Evolutionary conservation across 2,113 vertebrate genomes (phyloP), one percentile per base, ranked within the genome.

Genomic region (Gambusia holbrooki): DNA sequence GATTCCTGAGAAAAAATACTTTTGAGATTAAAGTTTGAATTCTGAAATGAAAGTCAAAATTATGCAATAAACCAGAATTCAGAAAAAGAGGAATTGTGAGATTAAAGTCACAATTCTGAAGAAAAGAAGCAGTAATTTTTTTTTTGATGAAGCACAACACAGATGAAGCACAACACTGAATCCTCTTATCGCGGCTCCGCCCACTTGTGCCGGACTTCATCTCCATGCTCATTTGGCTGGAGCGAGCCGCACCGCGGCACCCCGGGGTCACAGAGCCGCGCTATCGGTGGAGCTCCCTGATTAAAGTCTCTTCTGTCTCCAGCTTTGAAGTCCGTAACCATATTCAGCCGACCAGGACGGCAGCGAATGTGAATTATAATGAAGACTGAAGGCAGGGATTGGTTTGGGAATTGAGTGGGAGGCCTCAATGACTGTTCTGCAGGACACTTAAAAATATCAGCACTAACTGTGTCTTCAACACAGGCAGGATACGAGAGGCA

Each of bases 271-370:
- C 63, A 76, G 69, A 71, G 63, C 33, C 30, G 3, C 8, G 4
- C 73, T 51, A 66, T 74, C 69, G 3, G 35, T 68, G 68, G 37
- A 76, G 74, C 68, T 35, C 51, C 66, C 62, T 82, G 74, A 92
- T 90, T 76, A 89, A 84, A 80, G 84, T 75, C 73, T 58, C 67
- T 71, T 79, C 76, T 22, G 73, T 80, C 66, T 84, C 32, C 68
- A 9, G 75, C 85, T 89, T 89, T 89, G 85, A 90, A 89, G 85
- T 84, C 67, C 3, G 54, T 74, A 79, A 82, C 80, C 68, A 82
- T 78, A 88, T 84, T 81, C 84, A 71, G 67, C 58, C 79, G 68
- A 73, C 74, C 76, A 70, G 78, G 69, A 72, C 58, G 71, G 76
- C 69, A 74, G 73, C 1, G 29, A 82, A 62, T 19, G 30, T 63